Evolutionary conservation across 2,797 vertebrate genomes (phyloP).

Genomic region (Microctenopoma stevenorrisi): DNA sequence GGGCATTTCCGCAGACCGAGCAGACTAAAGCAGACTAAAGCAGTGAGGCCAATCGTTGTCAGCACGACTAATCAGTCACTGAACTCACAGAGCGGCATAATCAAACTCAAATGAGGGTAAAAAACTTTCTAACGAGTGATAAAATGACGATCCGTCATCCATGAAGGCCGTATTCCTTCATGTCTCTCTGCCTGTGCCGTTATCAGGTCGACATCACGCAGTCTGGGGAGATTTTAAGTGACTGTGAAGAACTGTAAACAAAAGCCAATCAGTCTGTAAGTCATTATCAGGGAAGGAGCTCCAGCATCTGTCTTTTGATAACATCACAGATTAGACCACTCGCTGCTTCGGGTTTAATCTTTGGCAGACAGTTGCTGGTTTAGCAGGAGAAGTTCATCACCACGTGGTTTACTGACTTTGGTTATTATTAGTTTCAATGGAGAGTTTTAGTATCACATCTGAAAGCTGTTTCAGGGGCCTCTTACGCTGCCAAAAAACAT

Average conservation of each 20-base stretch:
- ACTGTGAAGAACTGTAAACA: conserved; percentile 65
- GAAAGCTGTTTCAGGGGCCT: conserved; percentile 60
- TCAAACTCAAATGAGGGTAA: conserved; percentile 18
- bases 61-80: conserved; percentile 42
- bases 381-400: conserved; percentile 57
- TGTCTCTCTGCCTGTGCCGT: conserved; percentile 39
- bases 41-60: conserved; percentile 16
- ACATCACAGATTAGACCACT: conserved; percentile 65
- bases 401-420: conserved; percentile 60
- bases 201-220: conserved; percentile 52
- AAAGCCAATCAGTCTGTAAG: conserved; percentile 53
- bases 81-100: not conserved
- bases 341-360: conserved; percentile 61
- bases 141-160: conserved; percentile 19
- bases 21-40: not conserved
- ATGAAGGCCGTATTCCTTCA: conserved; percentile 29
- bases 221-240: conserved; percentile 58
- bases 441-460: conserved; percentile 66
- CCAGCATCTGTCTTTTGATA: conserved; percentile 69
- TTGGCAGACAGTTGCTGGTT: conserved; percentile 66
- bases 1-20: not conserved
- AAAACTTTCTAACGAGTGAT: conserved; percentile 1
- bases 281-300: conserved; percentile 64
- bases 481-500: conserved; percentile 66
- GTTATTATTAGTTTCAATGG: conserved; percentile 70